Percentiles rank a stretch among this genome's conserved stretches.
These are phyloP conservation scores for Hippasteria phrygiana DNA, from an alignment of 53 echinoderm and acorn worm species.

Conservation along the genomic window DNA sequence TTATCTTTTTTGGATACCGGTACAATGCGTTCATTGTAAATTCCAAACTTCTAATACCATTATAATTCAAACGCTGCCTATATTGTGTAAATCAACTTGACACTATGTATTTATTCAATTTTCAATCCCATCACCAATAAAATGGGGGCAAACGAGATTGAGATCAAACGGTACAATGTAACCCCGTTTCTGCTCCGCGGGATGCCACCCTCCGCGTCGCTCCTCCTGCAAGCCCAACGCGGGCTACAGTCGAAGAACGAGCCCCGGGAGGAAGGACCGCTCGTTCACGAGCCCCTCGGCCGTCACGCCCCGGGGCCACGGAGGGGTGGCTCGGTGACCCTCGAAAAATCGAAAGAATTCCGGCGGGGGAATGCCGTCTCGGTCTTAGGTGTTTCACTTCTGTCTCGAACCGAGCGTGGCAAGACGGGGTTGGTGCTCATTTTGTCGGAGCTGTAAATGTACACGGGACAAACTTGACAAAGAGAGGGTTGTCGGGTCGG, in stretches of 20 bases:
- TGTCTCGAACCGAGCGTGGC: background rate
- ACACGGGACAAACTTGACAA: background rate
- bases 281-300: conserved; percentile 52
- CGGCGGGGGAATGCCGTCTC: conserved; percentile 20
- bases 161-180: conserved; percentile 10
- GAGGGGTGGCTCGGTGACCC: conserved; percentile 49
- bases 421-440: conserved; percentile 1
- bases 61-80: background rate
- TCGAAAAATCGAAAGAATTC: conserved; percentile 52
- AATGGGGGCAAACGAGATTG: background rate
- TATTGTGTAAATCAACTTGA: background rate
- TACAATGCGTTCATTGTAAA: background rate
- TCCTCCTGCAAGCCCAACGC: background rate
- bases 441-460: background rate
- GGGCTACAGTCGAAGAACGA: background rate
- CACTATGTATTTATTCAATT: conserved; percentile 11
- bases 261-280: conserved; percentile 62
- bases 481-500: conserved; percentile 29
- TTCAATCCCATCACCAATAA: background rate
- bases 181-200: conserved; percentile 29
- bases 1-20: no score
- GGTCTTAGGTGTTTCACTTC: conserved; percentile 4
- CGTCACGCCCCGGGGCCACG: conserved; percentile 38
- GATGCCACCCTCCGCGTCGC: conserved; percentile 58
- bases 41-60: background rate